Base-by-base conservation (phyloP, 2,797 vertebrate genomes). In the Tadarida brasiliensis region DNA sequence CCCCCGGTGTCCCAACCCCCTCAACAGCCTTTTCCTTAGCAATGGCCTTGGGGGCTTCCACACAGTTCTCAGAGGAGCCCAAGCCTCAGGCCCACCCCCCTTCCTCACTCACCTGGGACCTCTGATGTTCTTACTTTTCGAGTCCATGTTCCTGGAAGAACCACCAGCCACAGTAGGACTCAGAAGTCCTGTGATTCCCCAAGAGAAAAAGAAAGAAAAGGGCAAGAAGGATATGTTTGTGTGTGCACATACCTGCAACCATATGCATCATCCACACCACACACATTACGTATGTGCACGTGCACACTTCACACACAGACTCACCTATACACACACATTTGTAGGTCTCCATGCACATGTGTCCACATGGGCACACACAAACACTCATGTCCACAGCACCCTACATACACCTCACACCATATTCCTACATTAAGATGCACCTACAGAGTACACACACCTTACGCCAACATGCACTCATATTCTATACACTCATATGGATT, bases 91-190 rank as follows among this genome's bases (percentile, higher is more conserved):
- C 26, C 49, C 51, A 59, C 9, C 33, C 11, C 2, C 2, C 28
- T 76, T 73, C 33, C 57, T 67, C 88, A n/a, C 39, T 82, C 35
- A 33, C 28, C 0, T n/a, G 28, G 65, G 51, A 26, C n/a, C 77
- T 51, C 77, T 44, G 68, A 61, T 11, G 3, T 19, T 70, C 51
- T 82, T 22, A 56, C 19, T 68, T 76, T 76, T 65, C 19, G 39
- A 63, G 35, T 73, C 63, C 57, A 35, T 28, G 24, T 78, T 96
- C 73, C 68, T 87, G 28, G 88, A 92, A 95, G 77, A 88, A 35
- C 74, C 47, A 54, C 54, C 8, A 19, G 19, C 33, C 16, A 11
- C 19, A 74, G 87, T 54, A 65, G n/a, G 57, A 68, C 85, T 74
- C 33, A 81, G 76, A 96, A 59, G 14, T 51, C 70, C 77, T 80